Conservation (phyloP, 2,888 invertebrate genomes). For the Lasioglossum leucozonium region DNA sequence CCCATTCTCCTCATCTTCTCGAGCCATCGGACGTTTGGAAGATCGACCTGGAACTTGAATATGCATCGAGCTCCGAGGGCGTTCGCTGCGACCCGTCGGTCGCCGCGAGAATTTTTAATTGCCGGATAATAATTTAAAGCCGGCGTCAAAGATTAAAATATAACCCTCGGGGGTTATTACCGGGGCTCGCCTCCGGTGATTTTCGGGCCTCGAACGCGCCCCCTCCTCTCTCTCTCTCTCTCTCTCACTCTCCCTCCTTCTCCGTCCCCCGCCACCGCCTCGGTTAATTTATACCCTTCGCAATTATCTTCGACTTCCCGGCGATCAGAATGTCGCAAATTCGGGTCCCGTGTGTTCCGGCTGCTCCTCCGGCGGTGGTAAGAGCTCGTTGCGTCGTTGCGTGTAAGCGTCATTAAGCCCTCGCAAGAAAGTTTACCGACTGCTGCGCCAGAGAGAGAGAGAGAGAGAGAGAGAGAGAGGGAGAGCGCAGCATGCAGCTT, state of each 20-base stretch:
- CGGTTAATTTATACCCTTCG: constrained; percentile 32
- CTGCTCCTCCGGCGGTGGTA: not conserved
- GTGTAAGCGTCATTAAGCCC: constrained; percentile 11
- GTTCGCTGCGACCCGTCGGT: constrained; percentile 6
- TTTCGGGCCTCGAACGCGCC: not conserved
- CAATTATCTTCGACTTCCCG: constrained; percentile 19
- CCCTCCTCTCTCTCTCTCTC: not conserved
- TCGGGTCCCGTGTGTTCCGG: not conserved
- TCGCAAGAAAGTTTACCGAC: not conserved
- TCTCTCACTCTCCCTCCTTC: not conserved
- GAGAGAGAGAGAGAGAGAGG: no score
- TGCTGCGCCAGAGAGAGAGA: not conserved
- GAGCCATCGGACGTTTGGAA: not conserved
- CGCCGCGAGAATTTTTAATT: constrained; percentile 48
- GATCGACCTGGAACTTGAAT: constrained; percentile 48
- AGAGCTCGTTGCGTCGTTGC: constrained; percentile 1
- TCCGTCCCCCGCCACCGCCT: not conserved
- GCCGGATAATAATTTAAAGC: constrained; percentile 57
- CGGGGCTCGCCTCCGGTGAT: constrained; percentile 22
- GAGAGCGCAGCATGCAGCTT: not conserved
- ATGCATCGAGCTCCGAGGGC: constrained; percentile 33
- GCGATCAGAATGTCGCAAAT: constrained; percentile 19
- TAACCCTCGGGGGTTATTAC: constrained; percentile 52
- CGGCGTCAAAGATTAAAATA: constrained; percentile 50
- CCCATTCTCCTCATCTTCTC: not conserved